Percentiles rank a stretch among this genome's conserved stretches.
Conservation (phyloP, 2,888 invertebrate genomes). For the Onchidella celtica region DNA sequence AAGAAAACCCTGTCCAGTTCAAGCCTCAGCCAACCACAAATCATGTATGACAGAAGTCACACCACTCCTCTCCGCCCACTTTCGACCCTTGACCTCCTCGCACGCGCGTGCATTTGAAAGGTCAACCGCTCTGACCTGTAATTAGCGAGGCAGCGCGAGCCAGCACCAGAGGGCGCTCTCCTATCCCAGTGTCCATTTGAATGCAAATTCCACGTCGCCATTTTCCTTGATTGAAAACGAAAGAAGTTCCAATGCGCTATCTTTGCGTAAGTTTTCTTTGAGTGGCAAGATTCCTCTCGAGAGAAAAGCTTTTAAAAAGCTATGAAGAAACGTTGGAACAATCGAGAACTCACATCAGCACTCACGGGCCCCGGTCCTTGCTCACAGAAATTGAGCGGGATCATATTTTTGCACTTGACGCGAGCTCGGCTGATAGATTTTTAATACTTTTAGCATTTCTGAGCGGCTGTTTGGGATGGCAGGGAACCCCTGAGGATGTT, state of each 20-base stretch:
- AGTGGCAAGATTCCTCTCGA: not conserved
- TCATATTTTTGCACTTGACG: constrained; percentile 12
- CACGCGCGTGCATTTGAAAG: constrained; percentile 31
- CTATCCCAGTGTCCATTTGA: constrained; percentile 31
- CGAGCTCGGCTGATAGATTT: constrained; percentile 25
- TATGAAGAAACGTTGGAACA: constrained; percentile 5
- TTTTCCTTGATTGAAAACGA: constrained; percentile 34
- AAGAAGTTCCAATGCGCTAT: constrained; percentile 27
- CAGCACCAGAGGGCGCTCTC: constrained; percentile 16
- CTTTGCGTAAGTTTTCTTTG: constrained; percentile 36
- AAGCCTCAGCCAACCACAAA: not conserved
- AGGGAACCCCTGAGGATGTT: not conserved
- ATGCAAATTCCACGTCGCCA: constrained; percentile 48
- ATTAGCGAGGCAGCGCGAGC: constrained; percentile 31
- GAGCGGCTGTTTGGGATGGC: not conserved
- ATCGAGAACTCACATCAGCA: constrained; percentile 10
- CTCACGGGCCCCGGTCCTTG: constrained; percentile 1
- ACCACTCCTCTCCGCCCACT: constrained; percentile 43
- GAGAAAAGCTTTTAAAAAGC: constrained; percentile 30
- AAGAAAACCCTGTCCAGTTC: too few relatives aligned
- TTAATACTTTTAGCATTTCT: constrained; percentile 38
- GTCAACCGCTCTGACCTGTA: constrained; percentile 46
- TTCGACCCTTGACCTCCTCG: constrained; percentile 46
- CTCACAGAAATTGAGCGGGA: constrained; percentile 15
- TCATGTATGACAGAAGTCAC: constrained; percentile 41